Base-by-base conservation (phyloP, 2,113 vertebrate species). In the Gasterosteus aculeatus region DNA sequence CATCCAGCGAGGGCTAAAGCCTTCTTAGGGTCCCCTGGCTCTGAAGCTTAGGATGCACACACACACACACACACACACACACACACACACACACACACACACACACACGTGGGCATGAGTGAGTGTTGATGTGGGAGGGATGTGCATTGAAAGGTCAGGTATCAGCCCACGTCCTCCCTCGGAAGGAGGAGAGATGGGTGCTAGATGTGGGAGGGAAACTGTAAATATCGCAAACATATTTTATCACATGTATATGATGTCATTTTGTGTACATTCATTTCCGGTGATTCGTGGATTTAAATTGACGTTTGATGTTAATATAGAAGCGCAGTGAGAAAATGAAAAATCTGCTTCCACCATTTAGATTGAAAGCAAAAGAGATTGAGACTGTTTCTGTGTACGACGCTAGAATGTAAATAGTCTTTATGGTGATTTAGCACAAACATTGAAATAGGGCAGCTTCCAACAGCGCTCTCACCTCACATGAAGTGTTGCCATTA, bases 91-190 rank as follows among this genome's bases (percentile, higher is more conserved):
- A 54, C 29, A 29, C 69, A 66, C 46, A n/a, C 47, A 51, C 49
- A 29, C 51, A 54, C 16, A 54, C 51, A 54, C 49, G n/a, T 62
- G 69, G 22, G 63, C 64, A 63, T 16, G 84, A 26, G 54, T 19
- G 80, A 56, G 75, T 76, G 59, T 64, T 74, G 59, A 81, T 75
- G 88, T 89, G 68, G 89, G 90, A 88, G 69, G 87, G 68, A 54
- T 88, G 88, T 56, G 75, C 77, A 41, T 38, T 4, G 62, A 86
- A 85, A 93, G 92, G 90, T 93, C 90, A 88, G 87, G 81, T 88
- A 77, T 72, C 81, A 58, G 89, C 88, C 89, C 72, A 91, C 90
- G 59, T 88, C 87, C 87, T 84, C 86, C 85, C 71, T 74, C 78
- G 67, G 84, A 84, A 77, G 78, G 78, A 77, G 26, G 61, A 85